Conservation (phyloP, 1,140 invertebrate genomes). For the Neodiprion lecontei region DNA sequence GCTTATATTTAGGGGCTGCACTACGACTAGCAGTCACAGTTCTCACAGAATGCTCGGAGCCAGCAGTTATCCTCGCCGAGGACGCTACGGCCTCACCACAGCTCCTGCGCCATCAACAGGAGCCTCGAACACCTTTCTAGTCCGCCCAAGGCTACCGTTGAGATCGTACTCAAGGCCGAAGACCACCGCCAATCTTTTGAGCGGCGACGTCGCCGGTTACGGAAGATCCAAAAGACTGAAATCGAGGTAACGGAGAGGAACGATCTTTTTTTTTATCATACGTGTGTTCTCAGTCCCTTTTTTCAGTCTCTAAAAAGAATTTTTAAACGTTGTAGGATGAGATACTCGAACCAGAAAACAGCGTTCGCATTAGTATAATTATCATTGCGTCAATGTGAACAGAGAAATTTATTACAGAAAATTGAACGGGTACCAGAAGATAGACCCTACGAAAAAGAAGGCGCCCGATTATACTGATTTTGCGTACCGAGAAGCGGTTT, state of each 20-base stretch:
- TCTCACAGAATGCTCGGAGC: conserved; percentile 43
- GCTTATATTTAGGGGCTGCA: conserved; percentile 37
- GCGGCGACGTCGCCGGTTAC: conserved; percentile 23
- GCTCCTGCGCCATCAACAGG: conserved; percentile 24
- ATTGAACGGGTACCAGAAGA: conserved; percentile 42
- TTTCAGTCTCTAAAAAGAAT: too few species aligned
- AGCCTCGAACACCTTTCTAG: conserved; percentile 23
- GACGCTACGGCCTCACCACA: conserved; percentile 21
- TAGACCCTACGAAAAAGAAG: conserved; percentile 53
- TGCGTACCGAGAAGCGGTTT: conserved; percentile 82
- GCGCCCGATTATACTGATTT: conserved; percentile 80
- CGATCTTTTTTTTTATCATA: background rate
- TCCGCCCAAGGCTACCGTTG: conserved; percentile 32
- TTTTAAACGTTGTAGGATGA: too few species aligned
- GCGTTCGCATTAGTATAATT: too few species aligned
- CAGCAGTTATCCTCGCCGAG: conserved; percentile 37
- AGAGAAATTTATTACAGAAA: conserved; percentile 38
- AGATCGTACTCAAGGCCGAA: conserved; percentile 31
- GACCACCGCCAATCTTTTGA: conserved; percentile 24
- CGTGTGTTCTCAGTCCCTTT: background rate
- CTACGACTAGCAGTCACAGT: conserved; percentile 33
- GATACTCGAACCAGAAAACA: too few species aligned
- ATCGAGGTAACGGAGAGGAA: conserved; percentile 36
- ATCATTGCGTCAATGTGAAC: too few species aligned
- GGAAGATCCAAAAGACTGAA: conserved; percentile 41